A percentile compares a stretch with the other conserved stretches of the same genome.
These are phyloP conservation scores for Stenopsyche tienmushanensis DNA, from an alignment of 1,140 invertebrate genomes.

Conservation along the genomic window DNA sequence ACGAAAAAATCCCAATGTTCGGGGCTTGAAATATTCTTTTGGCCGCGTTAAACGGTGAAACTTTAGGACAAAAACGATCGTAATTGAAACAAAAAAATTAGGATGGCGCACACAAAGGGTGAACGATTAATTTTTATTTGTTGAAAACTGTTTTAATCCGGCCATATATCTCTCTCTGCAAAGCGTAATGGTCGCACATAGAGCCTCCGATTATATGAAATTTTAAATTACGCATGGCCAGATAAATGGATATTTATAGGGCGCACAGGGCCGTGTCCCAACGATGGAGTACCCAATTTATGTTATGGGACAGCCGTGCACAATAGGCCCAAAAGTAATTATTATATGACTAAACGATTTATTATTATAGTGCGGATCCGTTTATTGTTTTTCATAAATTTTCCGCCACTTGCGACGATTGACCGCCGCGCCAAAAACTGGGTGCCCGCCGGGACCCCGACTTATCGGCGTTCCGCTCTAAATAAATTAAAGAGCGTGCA, in stretches of 20 bases:
- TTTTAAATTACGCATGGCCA: constrained; percentile 22
- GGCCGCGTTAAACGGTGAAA: no score
- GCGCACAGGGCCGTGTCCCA: constrained; percentile 4
- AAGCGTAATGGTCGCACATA: not conserved
- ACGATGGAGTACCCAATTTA: constrained; percentile 13
- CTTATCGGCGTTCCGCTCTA: no score
- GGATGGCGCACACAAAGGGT: not conserved
- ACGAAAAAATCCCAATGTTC: no score
- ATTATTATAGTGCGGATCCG: constrained; percentile 14
- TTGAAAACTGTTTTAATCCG: constrained; percentile 32
- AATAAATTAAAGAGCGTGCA: no score
- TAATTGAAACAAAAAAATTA: no score
- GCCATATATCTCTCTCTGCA: constrained; percentile 3
- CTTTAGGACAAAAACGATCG: no score
- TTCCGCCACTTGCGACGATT: not conserved
- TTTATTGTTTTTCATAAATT: constrained; percentile 18
- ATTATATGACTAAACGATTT: constrained; percentile 24
- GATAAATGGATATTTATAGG: constrained; percentile 33
- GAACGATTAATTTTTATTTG: constrained; percentile 32
- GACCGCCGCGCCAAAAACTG: not conserved
- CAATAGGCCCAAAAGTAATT: constrained; percentile 7
- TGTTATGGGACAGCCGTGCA: not conserved
- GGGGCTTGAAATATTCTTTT: no score
- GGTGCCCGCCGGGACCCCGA: not conserved
- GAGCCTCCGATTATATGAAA: constrained; percentile 18